Conservation (phyloP, 2,797 vertebrate species). For the Picus viridis region DNA sequence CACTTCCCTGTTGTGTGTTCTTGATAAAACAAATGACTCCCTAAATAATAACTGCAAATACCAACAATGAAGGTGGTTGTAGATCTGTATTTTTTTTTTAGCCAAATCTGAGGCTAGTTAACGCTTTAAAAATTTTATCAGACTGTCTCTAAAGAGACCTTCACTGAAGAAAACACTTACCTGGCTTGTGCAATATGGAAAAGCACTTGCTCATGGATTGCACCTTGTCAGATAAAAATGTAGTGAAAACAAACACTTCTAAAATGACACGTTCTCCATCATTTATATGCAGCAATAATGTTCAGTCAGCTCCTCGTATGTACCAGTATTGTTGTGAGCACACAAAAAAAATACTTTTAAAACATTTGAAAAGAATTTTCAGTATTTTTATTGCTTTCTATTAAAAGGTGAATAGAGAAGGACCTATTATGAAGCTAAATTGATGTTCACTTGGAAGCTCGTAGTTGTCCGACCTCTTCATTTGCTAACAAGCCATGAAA, state of each 20-base stretch:
- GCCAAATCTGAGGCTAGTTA: not conserved
- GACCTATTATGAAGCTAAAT: not conserved
- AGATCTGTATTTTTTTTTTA: not conserved
- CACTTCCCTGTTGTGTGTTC: not conserved
- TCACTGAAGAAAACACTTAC: not conserved
- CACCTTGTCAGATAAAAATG: conserved; percentile 10
- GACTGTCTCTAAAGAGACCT: not conserved
- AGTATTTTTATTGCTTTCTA: not conserved
- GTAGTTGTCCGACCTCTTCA: not conserved
- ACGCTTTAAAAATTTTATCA: not conserved
- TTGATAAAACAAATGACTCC: not conserved
- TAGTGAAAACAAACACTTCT: not conserved
- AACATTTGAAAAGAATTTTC: not conserved
- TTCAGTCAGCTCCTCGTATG: not conserved
- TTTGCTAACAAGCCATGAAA: not conserved
- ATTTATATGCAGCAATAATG: conserved; percentile 8
- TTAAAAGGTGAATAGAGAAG: not conserved
- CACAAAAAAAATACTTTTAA: conserved; percentile 19
- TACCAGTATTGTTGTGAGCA: not conserved
- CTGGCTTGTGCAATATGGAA: conserved; percentile 53
- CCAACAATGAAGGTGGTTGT: not conserved
- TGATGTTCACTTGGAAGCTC: not conserved
- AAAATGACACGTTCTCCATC: not conserved
- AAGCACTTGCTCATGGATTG: not conserved
- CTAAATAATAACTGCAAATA: not conserved